phyloP scores from a whole-genome alignment of 1,140 invertebrate species.

The Heliothis virescens region DNA sequence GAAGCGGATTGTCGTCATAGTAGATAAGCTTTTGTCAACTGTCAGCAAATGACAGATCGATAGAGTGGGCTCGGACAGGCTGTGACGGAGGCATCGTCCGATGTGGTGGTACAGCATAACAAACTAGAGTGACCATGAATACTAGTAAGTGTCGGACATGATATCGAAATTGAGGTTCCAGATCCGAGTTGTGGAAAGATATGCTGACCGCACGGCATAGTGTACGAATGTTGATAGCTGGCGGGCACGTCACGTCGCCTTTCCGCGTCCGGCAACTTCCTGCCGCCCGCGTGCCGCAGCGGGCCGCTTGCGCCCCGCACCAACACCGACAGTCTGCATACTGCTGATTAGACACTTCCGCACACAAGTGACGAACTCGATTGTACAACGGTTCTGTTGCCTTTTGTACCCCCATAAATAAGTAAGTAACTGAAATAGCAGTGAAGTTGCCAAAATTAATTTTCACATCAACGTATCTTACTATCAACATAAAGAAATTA shows the following conservation, averaged over 20 bases:
- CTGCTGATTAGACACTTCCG: slow-evolving; percentile 58
- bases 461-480: too few relatives aligned
- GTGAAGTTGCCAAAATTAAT: not conserved
- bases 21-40: slow-evolving; percentile 24
- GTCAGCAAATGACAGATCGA: slow-evolving; percentile 12
- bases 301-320: slow-evolving; percentile 8
- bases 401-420: not conserved
- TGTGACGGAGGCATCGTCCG: not conserved
- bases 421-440: not conserved
- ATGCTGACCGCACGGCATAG: not conserved
- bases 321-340: slow-evolving; percentile 46
- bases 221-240: slow-evolving; percentile 39
- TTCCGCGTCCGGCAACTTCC: slow-evolving; percentile 49
- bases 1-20: slow-evolving; percentile 24
- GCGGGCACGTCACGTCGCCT: slow-evolving; percentile 44
- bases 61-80: not conserved
- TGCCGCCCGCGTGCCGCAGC: slow-evolving; percentile 29
- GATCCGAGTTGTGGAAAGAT: not conserved
- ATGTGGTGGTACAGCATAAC: not conserved
- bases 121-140: not conserved
- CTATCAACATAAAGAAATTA: too few relatives aligned
- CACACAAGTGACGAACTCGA: slow-evolving; percentile 37
- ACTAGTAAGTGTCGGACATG: too few relatives aligned
- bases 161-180: not conserved
- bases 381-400: not conserved